Base-by-base conservation (phyloP, 2,888 invertebrate species). In the Campoletis raptor region DNA sequence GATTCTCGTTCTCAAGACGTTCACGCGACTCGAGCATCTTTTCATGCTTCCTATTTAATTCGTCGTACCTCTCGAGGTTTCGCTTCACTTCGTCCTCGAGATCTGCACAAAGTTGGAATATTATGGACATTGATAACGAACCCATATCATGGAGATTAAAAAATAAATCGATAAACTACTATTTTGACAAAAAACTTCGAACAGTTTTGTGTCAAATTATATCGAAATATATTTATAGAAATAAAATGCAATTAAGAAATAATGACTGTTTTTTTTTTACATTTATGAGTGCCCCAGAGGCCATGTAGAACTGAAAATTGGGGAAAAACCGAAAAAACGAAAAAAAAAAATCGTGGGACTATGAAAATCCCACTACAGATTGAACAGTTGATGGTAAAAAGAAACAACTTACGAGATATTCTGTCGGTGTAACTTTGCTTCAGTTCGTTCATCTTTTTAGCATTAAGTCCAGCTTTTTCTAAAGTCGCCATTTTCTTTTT, bases 21-120 rank as follows among this genome's bases (percentile, higher is more conserved):
- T 97, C 97, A 94, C 98, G 98, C 86, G 97, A 97, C 93, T 98
- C 98, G 92, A 97, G 97, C 54, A 98, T 94, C 86, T 97, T 96
- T 93, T 98, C 98, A 94, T 98, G 98, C 94, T 97, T 98, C 24
- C 96, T 95, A 45, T 97, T 98, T 79, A 98, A 95, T 90, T 97
- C 97, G 72, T 97, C 97, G 92, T 97, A 97, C 89, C 97, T 97
- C 88, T 97, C 96, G 88, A 96, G 96, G 92, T 97, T 97, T 73
- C 95, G 95, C 30, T 95, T 95, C 57, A 98, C 92, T 45, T 96
- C 96, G 90, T 95, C 95, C 93, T 97, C 97, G 82, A 97, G 93
- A 90, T 96, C 97, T 96, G 85, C 4, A 88, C 89, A 52, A 76
- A 57, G 18, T 7, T 24, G 18, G 48, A 48, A 48, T 48, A 48